Conservation (phyloP, 2,113 vertebrate genomes). For the Corythornis cristatus region DNA sequence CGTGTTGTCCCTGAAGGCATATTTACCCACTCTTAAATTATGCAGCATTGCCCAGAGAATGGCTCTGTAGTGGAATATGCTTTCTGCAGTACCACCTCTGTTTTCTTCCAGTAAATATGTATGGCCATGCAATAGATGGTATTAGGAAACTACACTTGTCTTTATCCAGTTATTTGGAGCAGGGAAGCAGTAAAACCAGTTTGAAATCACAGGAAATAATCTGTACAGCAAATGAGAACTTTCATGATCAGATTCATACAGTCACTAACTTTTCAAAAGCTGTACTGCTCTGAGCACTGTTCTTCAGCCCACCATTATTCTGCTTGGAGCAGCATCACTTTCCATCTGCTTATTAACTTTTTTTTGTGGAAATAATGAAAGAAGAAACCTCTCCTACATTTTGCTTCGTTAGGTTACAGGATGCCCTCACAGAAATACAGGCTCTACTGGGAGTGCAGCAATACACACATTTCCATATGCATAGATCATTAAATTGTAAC, state of each 20-base stretch:
- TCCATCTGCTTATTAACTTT: not conserved
- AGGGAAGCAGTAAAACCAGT: not conserved
- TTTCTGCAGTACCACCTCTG: slow-evolving; percentile 2
- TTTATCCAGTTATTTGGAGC: slow-evolving; percentile 19
- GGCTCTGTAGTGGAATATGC: slow-evolving; percentile 57
- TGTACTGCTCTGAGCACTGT: not conserved
- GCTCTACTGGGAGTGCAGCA: slow-evolving; percentile 17
- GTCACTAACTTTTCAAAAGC: not conserved
- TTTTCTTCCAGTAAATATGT: not conserved
- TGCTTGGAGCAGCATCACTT: slow-evolving; percentile 2
- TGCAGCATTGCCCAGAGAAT: slow-evolving; percentile 71
- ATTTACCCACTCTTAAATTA: slow-evolving; percentile 55
- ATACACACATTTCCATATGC: slow-evolving; percentile 15
- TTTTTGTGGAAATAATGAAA: not conserved
- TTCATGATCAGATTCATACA: not conserved
- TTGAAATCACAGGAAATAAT: not conserved
- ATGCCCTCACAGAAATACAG: not conserved
- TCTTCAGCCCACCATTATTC: slow-evolving; percentile 11
- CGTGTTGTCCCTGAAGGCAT: slow-evolving; percentile 44
- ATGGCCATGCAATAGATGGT: not conserved
- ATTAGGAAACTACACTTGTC: not conserved
- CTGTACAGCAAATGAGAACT: slow-evolving; percentile 6
- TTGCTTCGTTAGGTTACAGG: not conserved
- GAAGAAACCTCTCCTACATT: not conserved
- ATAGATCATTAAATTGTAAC: slow-evolving; percentile 56